Conservation (phyloP, 2,113 vertebrate genomes). For the Ramphastos sulfuratus region DNA sequence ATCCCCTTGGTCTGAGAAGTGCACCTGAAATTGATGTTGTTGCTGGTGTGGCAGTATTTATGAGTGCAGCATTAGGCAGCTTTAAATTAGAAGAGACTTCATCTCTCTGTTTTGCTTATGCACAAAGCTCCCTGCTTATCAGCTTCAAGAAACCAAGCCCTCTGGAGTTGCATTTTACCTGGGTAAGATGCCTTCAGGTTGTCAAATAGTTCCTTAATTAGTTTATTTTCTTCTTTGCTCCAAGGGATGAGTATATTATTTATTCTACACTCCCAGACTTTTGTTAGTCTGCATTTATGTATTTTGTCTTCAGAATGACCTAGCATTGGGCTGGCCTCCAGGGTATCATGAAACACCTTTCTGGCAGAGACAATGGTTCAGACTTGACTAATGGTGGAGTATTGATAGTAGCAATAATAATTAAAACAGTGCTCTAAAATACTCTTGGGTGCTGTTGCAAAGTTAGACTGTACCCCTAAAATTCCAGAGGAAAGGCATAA, state of each 20-base stretch:
- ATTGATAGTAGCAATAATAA: constrained; percentile 43
- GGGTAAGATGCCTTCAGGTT: constrained; percentile 2
- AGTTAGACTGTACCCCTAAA: constrained; percentile 31
- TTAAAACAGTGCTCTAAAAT: constrained; percentile 31
- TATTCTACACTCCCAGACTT: neutral
- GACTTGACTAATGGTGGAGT: neutral
- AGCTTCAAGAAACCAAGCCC: neutral
- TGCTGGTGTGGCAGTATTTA: neutral
- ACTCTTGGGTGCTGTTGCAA: neutral
- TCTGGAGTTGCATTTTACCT: neutral
- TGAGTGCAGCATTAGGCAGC: neutral
- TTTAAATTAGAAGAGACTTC: neutral
- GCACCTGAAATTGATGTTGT: neutral
- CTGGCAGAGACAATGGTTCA: neutral
- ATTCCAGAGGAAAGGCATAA: constrained; percentile 14
- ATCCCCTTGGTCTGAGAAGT: neutral
- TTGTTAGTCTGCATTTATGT: constrained; percentile 4
- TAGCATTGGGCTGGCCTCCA: neutral
- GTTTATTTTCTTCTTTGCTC: constrained; percentile 34
- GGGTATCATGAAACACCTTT: neutral
- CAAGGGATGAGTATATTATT: neutral
- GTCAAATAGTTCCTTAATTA: constrained; percentile 31
- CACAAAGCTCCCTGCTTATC: neutral
- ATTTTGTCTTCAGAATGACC: constrained; percentile 39
- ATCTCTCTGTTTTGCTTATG: neutral